phyloP scores from a whole-genome alignment of 2,888 invertebrate species.

The Hartigia nigra region DNA sequence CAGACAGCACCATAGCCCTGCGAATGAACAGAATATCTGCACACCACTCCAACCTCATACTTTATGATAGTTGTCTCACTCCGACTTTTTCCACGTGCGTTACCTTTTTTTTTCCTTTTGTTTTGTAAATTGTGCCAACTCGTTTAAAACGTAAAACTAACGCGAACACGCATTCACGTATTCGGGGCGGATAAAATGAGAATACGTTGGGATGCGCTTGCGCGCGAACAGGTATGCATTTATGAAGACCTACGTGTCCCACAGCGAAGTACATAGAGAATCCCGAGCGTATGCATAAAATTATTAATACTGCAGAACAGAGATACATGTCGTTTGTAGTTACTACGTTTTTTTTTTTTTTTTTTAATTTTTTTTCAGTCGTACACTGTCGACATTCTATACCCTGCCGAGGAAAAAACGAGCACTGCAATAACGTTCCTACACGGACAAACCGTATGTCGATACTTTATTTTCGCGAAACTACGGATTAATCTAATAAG shows the following conservation, averaged over 20 bases:
- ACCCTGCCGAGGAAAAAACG: neutral
- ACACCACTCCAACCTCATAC: neutral
- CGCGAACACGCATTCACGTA: neutral
- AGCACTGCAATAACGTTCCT: neutral
- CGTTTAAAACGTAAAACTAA: neutral
- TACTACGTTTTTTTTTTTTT: neutral
- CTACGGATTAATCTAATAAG: neutral
- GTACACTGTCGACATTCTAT: neutral
- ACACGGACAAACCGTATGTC: neutral
- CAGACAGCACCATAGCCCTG: neutral
- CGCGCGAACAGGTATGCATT: neutral
- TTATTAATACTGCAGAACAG: neutral
- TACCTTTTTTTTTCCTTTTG: neutral
- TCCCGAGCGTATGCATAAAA: neutral
- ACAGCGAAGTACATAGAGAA: neutral
- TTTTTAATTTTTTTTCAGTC: neutral
- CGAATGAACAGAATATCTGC: neutral
- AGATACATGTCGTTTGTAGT: neutral
- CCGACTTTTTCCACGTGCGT: neutral
- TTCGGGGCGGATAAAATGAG: neutral
- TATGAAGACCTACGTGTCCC: neutral
- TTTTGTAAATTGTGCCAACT: neutral
- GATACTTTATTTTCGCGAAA: neutral
- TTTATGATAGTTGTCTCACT: neutral
- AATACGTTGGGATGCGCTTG: neutral